Base-by-base conservation (phyloP, 2,888 invertebrate genomes). In the Argynnis bischoffii region DNA sequence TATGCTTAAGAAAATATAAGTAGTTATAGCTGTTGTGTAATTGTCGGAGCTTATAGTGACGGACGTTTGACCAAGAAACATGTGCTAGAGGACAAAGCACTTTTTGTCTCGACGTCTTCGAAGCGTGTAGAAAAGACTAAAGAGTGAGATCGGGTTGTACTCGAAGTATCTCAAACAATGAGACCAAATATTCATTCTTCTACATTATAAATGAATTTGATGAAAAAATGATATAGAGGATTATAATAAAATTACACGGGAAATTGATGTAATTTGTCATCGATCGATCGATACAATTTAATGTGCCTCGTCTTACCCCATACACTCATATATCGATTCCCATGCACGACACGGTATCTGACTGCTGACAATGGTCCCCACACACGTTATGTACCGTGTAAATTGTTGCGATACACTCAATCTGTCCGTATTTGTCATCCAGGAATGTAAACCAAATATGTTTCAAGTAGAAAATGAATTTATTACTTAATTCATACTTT, bases 381-480 rank as follows among this genome's bases (percentile, higher is more conserved):
- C 77, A 76, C 77, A 81, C 77, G 77, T 81, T 81, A 86, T 81
- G 82, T 82, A 81, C 85, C 86, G 86, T 86, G 86, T 86, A 84
- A 88, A 86, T 85, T 83, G 79, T 78, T 79, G 75, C 66, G 68
- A 72, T 68, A 66, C 66, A 69, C 69, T 72, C 67, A 72, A 75
- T 75, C 69, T 67, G 69, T 55, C 63, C 69, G 72, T 74, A 72
- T 69, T 71, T 51, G 66, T 66, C 68, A 67, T 57, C 68, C 69
- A 63, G 66, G 70, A 72, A 68, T 63, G 64, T 55, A 65, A 70
- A 71, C 67, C 56, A 65, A 68, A 57, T 53, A 66, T 31, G 64
- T 54, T 61, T 65, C 67, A 66, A 70, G 54, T 64, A 69, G 64
- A 70, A 71, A 75, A 72, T 72, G 64, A 67, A 66, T 60, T 53